Conservation (phyloP, 2,113 vertebrate genomes). For the Pavo muticus region DNA sequence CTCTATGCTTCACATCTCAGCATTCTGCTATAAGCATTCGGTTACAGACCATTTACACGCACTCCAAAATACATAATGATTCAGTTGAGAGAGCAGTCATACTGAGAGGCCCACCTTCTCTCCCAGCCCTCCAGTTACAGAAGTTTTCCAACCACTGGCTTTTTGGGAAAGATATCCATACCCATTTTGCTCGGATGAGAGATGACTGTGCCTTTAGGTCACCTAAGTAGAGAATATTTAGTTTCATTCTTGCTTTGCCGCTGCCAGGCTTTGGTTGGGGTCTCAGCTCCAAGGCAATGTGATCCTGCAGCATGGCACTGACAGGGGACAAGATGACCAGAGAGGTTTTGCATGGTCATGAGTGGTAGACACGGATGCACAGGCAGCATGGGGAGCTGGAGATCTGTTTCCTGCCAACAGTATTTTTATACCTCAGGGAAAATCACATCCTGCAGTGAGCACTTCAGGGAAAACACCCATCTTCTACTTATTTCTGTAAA, state of each 20-base stretch:
- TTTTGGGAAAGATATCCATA: neutral
- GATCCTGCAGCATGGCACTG: neutral
- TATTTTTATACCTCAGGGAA: neutral
- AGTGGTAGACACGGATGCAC: neutral
- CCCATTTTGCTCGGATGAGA: neutral
- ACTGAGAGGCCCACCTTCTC: neutral
- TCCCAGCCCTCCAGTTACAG: neutral
- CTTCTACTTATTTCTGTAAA: neutral
- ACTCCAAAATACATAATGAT: neutral
- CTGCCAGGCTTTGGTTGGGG: neutral
- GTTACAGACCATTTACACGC: neutral
- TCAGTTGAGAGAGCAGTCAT: neutral
- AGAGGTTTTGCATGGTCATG: rapidly evolving
- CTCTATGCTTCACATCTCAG: neutral
- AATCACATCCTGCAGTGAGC: neutral
- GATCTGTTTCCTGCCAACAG: rapidly evolving
- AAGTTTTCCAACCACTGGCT: neutral
- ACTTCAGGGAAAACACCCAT: neutral
- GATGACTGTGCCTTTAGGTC: neutral
- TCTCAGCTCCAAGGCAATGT: neutral
- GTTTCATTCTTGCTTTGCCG: neutral
- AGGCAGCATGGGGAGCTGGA: neutral
- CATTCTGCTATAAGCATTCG: rapidly evolving
- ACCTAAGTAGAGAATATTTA: neutral
- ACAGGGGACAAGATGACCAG: neutral